Percentiles rank a stretch among this genome's conserved stretches.
Conservation (phyloP, 2,797 vertebrate species). For the Trichosurus vulpecula region DNA sequence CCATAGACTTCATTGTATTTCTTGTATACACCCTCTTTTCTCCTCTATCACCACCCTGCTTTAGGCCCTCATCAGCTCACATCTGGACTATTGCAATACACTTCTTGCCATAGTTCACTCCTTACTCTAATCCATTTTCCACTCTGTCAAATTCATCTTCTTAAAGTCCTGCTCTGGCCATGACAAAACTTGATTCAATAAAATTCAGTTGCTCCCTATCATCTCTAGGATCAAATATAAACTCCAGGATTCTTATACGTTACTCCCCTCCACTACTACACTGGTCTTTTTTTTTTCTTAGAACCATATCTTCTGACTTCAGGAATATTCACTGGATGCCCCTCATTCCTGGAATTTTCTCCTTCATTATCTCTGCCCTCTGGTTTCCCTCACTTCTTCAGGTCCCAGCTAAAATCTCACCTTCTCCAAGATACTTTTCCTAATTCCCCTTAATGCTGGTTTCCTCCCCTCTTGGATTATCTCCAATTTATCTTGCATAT, state of each 20-base stretch:
- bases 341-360: background rate
- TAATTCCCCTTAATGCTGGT: background rate
- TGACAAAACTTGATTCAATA: background rate
- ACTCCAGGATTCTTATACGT: background rate
- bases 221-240: background rate
- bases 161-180: background rate
- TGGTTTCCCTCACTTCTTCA: background rate
- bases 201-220: background rate
- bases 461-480: background rate
- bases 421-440: background rate
- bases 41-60: rapidly evolving
- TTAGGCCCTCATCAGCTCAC: background rate
- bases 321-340: background rate
- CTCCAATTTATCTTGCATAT: background rate
- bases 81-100: background rate
- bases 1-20: background rate
- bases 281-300: background rate
- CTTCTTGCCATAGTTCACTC: background rate
- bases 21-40: background rate
- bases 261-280: background rate
- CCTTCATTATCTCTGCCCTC: background rate
- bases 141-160: background rate
- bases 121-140: background rate
- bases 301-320: background rate
- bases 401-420: background rate